Evolutionary conservation across 2,888 invertebrate species (phyloP).

Genomic region (Nephrocerus scutellatus): DNA sequence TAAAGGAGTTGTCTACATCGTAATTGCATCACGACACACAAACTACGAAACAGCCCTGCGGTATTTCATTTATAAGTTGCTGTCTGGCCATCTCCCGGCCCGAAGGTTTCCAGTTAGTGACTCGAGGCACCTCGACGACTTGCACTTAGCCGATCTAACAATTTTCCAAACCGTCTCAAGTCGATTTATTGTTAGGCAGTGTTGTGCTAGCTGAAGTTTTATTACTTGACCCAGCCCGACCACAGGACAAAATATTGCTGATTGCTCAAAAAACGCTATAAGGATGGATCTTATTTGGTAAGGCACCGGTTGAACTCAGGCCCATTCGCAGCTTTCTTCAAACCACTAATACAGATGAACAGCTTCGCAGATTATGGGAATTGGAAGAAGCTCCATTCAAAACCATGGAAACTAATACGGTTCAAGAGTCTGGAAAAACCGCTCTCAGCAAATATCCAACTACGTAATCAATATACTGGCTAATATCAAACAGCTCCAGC

Average conservation of each 20-base stretch:
- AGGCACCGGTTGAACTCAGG: too few relatives aligned
- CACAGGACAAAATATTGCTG: slow-evolving; percentile 1
- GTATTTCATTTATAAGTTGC: slow-evolving; percentile 9
- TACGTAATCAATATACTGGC: slow-evolving; percentile 3
- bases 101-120: slow-evolving; percentile 1
- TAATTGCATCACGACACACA: slow-evolving; percentile 3
- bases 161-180: slow-evolving; percentile 1
- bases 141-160: slow-evolving; percentile 1
- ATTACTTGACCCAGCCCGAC: neutral
- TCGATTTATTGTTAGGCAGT: slow-evolving; percentile 1
- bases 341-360: too few relatives aligned
- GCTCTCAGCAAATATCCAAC: slow-evolving; percentile 2
- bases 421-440: slow-evolving; percentile 6
- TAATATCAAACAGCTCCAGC: too few relatives aligned
- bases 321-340: too few relatives aligned
- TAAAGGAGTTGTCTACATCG: neutral
- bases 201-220: slow-evolving; percentile 2
- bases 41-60: slow-evolving; percentile 3
- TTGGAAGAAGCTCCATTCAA: slow-evolving; percentile 5
- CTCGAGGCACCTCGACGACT: slow-evolving; percentile 4
- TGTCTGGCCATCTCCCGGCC: slow-evolving; percentile 9
- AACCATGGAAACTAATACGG: neutral
- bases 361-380: slow-evolving; percentile 7
- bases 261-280: slow-evolving; percentile 8
- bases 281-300: too few relatives aligned